These are phyloP conservation scores for Phalanger gymnotis DNA, from an alignment of 2,797 vertebrate species.

Conservation along the genomic window DNA sequence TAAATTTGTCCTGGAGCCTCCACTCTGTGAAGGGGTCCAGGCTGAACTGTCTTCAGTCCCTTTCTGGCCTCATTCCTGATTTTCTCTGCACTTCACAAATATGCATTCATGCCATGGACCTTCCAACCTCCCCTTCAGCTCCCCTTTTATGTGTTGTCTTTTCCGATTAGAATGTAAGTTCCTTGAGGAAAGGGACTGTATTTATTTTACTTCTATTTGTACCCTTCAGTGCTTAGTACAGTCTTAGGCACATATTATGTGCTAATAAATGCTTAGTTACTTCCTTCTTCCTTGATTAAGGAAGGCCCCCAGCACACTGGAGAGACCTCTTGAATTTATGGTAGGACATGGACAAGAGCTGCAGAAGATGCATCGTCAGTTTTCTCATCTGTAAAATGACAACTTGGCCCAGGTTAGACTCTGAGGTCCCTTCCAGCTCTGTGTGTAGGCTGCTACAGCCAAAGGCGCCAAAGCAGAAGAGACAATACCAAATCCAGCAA, in stretches of 20 bases:
- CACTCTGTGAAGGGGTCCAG: neutral
- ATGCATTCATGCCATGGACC: no score
- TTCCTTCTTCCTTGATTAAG: neutral
- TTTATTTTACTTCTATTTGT: neutral
- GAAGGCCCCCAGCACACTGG: neutral
- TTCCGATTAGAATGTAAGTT: neutral
- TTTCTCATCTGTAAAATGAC: neutral
- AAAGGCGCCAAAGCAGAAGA: neutral
- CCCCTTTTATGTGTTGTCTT: neutral
- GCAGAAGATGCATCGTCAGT: neutral
- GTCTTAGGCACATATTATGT: neutral
- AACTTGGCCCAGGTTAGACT: neutral
- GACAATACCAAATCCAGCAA: neutral
- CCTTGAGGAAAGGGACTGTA: neutral
- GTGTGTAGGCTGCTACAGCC: neutral
- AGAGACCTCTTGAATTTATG: neutral
- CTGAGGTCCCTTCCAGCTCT: neutral
- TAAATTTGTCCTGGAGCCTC: neutral
- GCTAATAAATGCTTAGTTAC: neutral
- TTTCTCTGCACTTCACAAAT: neutral
- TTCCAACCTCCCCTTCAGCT: neutral
- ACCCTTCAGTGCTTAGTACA: neutral
- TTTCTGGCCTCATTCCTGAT: no score
- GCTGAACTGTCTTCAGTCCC: neutral
- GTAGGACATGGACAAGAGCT: neutral